Base-by-base conservation (phyloP, 2,113 vertebrate species). In the Corythaixoides concolor region DNA sequence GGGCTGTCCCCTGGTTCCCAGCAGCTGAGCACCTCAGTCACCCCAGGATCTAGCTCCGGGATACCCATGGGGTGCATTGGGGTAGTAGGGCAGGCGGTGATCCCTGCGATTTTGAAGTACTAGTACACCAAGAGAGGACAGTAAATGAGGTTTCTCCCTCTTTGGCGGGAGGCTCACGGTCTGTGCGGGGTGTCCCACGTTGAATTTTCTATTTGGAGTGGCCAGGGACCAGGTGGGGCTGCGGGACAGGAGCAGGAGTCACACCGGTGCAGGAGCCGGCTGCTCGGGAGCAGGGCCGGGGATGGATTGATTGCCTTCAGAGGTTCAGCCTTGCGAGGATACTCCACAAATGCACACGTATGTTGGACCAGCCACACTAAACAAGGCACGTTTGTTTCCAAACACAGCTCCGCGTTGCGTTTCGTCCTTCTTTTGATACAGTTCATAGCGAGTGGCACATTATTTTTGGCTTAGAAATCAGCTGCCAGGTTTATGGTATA, bases 51-150 rank as follows among this genome's bases (percentile, higher is more conserved):
- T 11, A 17, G 26, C 33, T 33, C 47, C 8, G 49, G 9, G 53
- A 2, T 33, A 2, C 21, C 26, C 5, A 1, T 5, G 30, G 53
- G 78, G 13, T 13, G 2, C 7, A 0, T 0, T 0, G 7, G 33
- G 24, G 15, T 6, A 4, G 18, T 6, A 5, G n/a, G 27, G 41
- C 26, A 8, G 35, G 2, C 0, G 0, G 15, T 5, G 47, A 7
- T 30, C 16, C 4, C n/a, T 13, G 0, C 20, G 0, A 4, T 26
- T 68, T 64, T 45, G 6, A 5, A 37, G 3, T 24, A 1, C 3
- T 15, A 3, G 52, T 28, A 4, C 39, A 6, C 22, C 37, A 2
- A 1, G 55, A 30, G 49, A 26, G 55, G 50, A 11, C 3, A 6
- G 12, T 10, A 6, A 7, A 0, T 2, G 35, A 35, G 37, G 15